phyloP scores from a whole-genome alignment of 2,113 vertebrate species.

The Amia ocellicauda region DNA sequence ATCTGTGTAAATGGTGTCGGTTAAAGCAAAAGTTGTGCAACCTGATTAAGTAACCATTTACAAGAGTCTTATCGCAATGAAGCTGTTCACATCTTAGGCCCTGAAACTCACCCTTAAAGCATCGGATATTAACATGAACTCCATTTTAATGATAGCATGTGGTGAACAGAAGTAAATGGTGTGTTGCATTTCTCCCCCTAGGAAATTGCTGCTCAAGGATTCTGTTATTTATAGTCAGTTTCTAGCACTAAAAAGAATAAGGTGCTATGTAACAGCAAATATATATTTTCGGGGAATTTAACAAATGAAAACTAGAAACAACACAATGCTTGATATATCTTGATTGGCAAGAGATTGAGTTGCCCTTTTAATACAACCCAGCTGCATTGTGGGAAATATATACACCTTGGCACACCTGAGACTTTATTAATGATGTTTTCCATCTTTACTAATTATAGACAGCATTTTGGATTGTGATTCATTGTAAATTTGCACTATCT shows the following conservation, averaged over 20 bases:
- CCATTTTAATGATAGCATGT: conserved; percentile 43
- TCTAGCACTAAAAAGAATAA: conserved; percentile 33
- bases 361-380: conserved; percentile 28
- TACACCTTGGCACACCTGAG: conserved; percentile 25
- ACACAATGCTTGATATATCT: not conserved
- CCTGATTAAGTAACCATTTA: conserved; percentile 71
- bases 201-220: conserved; percentile 44
- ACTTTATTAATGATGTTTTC: conserved; percentile 30
- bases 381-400: conserved; percentile 37
- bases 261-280: not conserved
- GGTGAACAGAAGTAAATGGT: conserved; percentile 39
- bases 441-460: conserved; percentile 55
- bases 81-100: conserved; percentile 50
- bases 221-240: conserved; percentile 17
- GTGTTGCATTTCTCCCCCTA: conserved; percentile 57
- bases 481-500: conserved; percentile 52
- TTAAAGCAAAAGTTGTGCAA: conserved; percentile 65
- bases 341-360: not conserved
- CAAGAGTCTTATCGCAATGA: conserved; percentile 52
- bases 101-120: conserved; percentile 61
- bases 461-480: conserved; percentile 41
- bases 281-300: not conserved
- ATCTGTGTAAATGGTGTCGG: conserved; percentile 57
- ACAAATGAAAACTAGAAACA: too few species aligned
- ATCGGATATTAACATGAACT: conserved; percentile 57